These are phyloP conservation scores for Anthonomus grandis DNA, from an alignment of 1,140 invertebrate genomes.

Conservation along the genomic window DNA sequence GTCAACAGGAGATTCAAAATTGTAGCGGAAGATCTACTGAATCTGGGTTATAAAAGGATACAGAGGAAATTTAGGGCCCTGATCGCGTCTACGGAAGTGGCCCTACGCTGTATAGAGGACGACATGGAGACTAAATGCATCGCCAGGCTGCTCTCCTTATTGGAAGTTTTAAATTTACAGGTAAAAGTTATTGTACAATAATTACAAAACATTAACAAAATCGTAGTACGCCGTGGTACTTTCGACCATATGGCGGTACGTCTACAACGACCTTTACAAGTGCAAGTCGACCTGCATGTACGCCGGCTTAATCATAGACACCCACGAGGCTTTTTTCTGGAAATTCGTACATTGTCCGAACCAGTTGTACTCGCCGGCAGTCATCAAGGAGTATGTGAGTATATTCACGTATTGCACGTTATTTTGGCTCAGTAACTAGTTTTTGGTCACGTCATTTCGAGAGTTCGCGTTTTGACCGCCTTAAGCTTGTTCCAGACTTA, in stretches of 20 bases:
- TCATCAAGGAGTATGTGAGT: conserved; percentile 37
- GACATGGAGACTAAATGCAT: conserved; percentile 39
- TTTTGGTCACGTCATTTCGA: too few relatives aligned
- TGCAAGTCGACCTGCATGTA: conserved; percentile 35
- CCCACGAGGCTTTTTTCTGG: conserved; percentile 28
- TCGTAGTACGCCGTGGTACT: conserved; percentile 32
- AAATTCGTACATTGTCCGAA: conserved; percentile 35
- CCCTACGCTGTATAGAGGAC: conserved; percentile 33
- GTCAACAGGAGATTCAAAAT: conserved; percentile 38
- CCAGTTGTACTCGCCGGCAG: conserved; percentile 33
- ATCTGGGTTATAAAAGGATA: conserved; percentile 32
- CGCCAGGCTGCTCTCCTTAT: conserved; percentile 32
- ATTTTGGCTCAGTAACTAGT: too few relatives aligned
- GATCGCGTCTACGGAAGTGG: conserved; percentile 23
- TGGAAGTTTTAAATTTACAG: conserved; percentile 39
- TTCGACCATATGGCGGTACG: conserved; percentile 40
- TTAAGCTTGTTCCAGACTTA: conserved; percentile 24
- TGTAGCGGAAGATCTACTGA: conserved; percentile 35
- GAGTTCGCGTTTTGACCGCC: too few relatives aligned
- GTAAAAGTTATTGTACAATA: conserved; percentile 17
- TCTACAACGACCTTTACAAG: conserved; percentile 36
- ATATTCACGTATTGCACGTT: too few relatives aligned
- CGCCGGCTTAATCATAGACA: conserved; percentile 36
- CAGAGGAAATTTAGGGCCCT: conserved; percentile 29
- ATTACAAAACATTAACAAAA: background rate